Conservation (phyloP, 2,888 invertebrate species). For the Aphodius granarius region DNA sequence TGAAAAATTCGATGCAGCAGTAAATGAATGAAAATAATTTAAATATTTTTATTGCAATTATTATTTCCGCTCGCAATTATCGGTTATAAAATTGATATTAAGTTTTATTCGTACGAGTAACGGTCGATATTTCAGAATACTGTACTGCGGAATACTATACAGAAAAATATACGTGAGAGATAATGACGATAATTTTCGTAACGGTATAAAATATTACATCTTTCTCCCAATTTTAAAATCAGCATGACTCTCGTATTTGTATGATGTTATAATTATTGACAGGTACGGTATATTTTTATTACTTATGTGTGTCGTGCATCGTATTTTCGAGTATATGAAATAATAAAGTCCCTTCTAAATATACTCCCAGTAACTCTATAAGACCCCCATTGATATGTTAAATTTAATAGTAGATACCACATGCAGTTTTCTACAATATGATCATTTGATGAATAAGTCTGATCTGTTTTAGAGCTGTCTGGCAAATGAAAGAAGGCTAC, state of each 20-base stretch:
- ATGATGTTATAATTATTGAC: neutral
- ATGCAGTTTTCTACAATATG: slow-evolving; percentile 1
- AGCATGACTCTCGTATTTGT: neutral
- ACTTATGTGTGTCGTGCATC: too few species aligned
- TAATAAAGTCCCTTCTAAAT: too few species aligned
- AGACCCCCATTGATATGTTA: slow-evolving; percentile 1
- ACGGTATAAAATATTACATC: neutral
- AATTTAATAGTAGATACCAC: slow-evolving; percentile 2
- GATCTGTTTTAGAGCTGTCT: neutral
- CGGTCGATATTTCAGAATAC: neutral
- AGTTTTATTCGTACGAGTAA: neutral
- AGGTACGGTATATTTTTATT: neutral
- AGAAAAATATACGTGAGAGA: too few species aligned
- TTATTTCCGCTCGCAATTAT: neutral
- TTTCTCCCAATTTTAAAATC: neutral
- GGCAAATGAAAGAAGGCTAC: neutral
- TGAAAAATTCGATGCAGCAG: neutral
- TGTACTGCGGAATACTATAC: too few species aligned
- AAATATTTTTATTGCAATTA: neutral
- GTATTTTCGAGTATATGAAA: neutral
- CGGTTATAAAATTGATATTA: neutral
- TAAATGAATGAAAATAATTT: neutral
- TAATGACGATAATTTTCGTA: neutral
- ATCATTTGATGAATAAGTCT: neutral
- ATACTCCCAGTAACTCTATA: too few species aligned